These are phyloP conservation scores for Nephrotoma guestfalica DNA, from an alignment of 2,888 invertebrate genomes.

Conservation along the genomic window DNA sequence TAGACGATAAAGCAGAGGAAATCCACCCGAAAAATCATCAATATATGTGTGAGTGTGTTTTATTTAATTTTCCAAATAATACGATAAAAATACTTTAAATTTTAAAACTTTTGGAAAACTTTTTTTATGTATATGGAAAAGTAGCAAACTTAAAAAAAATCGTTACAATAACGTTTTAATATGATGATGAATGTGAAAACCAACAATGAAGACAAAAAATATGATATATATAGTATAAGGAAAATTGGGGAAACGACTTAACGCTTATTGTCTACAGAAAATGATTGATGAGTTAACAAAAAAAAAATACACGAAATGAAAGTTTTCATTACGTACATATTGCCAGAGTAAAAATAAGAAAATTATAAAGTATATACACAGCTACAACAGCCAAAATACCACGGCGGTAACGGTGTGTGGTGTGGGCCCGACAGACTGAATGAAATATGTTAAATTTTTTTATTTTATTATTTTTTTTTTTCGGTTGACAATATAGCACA, in stretches of 20 bases:
- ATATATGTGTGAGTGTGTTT: background rate
- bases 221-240: background rate
- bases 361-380: background rate
- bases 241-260: conserved; percentile 1
- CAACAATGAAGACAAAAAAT: background rate
- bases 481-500: background rate
- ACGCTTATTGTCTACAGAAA: conserved; percentile 3
- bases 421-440: background rate
- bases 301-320: background rate
- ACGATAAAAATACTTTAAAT: background rate
- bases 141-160: background rate
- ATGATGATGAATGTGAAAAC: background rate
- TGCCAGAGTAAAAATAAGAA: background rate
- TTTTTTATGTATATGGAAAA: background rate
- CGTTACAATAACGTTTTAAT: background rate
- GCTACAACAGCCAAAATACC: background rate
- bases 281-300: conserved; percentile 2
- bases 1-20: background rate
- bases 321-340: background rate
- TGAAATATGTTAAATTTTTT: background rate
- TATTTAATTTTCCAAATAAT: background rate
- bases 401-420: background rate
- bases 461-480: background rate
- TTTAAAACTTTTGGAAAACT: background rate
- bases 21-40: background rate